Evolutionary conservation across 2,888 invertebrate species (phyloP), one percentile per base, ranked within the genome.

Genomic region (Baccha elongata): DNA sequence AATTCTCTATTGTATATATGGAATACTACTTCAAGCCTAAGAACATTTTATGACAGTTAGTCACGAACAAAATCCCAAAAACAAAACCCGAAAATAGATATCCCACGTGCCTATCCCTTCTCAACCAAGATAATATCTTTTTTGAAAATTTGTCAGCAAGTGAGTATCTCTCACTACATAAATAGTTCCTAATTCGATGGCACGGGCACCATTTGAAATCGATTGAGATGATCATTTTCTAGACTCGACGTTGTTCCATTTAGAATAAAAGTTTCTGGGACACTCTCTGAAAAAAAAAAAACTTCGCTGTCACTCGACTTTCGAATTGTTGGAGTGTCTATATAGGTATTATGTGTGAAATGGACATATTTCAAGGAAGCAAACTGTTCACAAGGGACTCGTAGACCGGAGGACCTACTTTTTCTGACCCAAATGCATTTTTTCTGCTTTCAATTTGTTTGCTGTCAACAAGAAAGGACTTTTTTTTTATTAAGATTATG

Each of bases 21-120:
- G 44, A 53, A 35, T 11, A 48, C n/a, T 19, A 75, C 67, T 73
- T 67, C 73, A 68, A 73, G 53, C 67, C 53, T 73, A 79, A 68
- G 72, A 79, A 23, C 40, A 50, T 62, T 48, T 79, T 73, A 79
- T 73, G 73, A 55, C 55, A 68, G 73, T 68, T 68, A 64, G 79
- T 67, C 79, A 80, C 79, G 79, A 79, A 73, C 32, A 26, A 67
- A 53, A 15, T 58, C 55, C n/a, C 32, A 29, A 32, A 52, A 35
- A 3, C 7, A 11, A 52, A 52, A 17, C 11, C 40, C 52, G 32
- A 53, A 68, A 68, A 35, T 40, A n/a, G 11, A 68, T 68, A 64
- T 58, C 69, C 74, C 69, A 80, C 74, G 80, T 69, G 80, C 62
- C 74, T 53, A 69, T 64, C 74, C 74, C 48, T 80, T 69, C 21